Base-by-base conservation (phyloP, 2,888 invertebrate species). In the Atherix ibis region DNA sequence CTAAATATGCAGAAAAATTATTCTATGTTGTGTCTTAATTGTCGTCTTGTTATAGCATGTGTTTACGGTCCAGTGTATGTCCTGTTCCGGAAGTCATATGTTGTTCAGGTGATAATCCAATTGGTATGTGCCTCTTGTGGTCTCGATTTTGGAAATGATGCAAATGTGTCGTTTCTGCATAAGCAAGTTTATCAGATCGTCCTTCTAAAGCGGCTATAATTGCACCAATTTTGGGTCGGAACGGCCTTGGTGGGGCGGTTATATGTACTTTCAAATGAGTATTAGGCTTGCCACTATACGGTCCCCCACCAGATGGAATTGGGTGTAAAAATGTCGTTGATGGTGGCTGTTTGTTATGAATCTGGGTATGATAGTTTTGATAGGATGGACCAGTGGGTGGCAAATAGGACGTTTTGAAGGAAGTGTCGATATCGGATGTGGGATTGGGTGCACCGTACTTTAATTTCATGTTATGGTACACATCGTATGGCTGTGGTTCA, bases 391-490 rank as follows among this genome's bases (percentile, higher is more conserved):
- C n/a, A n/a, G n/a, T n/a, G n/a, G n/a, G 28, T 2, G 34, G 34
- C 3, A 29, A 5, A 4, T 19, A 6, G 15, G 29, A 29, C 5
- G 34, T 29, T 28, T 29, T 34, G 5, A 24, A 6, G 15, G 28
- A 13, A 5, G 10, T 28, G 2, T 13, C 12, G 17, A 34, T 16
- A n/a, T n/a, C n/a, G 14, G 24, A 3, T 12, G 28, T 28, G 9
- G 19, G 34, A 9, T 31, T 18, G 24, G 22, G 24, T 12, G 5
- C 26, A n/a, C 17, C 26, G n/a, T 40, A 24, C 33, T 41, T 43
- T 2, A 33, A 12, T 27, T 35, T 34, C 42, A 45, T 40, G 13
- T 37, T 26, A 13, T 43, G 42, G 31, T 43, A 45, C 15, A 41
- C 38, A 30, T 44, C 39, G 33, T 42, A 40, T 8, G 44, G 39